Evolutionary conservation across 2,113 vertebrate species (phyloP), one percentile per base, ranked within the genome.

Genomic region (Meleagris gallopavo): DNA sequence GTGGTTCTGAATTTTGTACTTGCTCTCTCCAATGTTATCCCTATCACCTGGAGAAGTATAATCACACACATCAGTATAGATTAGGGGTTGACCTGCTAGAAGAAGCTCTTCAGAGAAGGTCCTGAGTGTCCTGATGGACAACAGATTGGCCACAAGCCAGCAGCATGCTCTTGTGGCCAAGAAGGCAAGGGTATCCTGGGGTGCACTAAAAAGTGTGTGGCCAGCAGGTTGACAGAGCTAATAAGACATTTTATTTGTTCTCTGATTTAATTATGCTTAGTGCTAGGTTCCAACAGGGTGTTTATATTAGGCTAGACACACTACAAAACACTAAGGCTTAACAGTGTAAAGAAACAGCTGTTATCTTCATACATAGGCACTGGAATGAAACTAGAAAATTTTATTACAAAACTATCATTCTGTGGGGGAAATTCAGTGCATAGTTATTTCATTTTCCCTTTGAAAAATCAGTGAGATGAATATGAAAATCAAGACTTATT

Each of bases 381-480:
- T 50, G 54, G 32, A 32, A 61, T 30, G 6, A 76, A 82, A 27
- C 45, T 55, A 21, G 1, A 8, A 17, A 58, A 57, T 27, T 34
- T 74, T 52, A 55, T 77, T 76, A 61, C 30, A 61, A 66, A 87
- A 48, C 79, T 67, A 4, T 24, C 57, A 48, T 41, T 91, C 67
- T 29, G 9, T 34, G 76, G 57, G 36, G 38, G 83, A 43, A 89
- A 65, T n/a, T 67, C 52, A 71, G 5, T 21, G 57, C 82, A 50
- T n/a, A 40, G 14, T 15, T 79, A 62, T 67, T 66, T 25, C 30
- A 36, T 20, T 45, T 73, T 41, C 55, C 60, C n/a, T 73, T 87
- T 94, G 83, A 54, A 90, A 90, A 92, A 95, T 86, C 72, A 88
- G 30, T 2, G 7, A 94, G 61, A 79, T 60, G 16, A 84, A 50